A percentile compares a stretch with the other conserved stretches of the same genome.
Evolutionary conservation across 1,140 invertebrate species (phyloP).

Genomic region (Mamestra configurata): DNA sequence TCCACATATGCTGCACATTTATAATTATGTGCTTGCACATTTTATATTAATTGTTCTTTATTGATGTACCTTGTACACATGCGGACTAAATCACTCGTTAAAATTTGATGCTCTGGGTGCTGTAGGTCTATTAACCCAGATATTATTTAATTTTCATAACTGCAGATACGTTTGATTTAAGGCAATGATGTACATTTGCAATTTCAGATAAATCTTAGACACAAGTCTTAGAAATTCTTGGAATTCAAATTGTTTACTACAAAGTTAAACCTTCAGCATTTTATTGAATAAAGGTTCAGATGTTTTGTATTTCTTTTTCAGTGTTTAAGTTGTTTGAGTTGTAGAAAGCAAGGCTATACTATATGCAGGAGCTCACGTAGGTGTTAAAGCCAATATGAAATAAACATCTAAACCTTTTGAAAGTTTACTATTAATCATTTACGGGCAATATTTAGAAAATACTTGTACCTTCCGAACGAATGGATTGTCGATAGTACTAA

Average conservation of each 20-base stretch:
- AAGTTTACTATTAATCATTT: too few relatives aligned
- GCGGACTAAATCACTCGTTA: not conserved
- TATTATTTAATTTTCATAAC: not conserved
- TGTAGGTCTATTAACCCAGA: not conserved
- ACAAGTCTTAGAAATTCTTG: too few relatives aligned
- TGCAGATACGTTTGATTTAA: too few relatives aligned
- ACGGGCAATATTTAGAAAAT: too few relatives aligned
- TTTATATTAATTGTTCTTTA: conserved; percentile 70
- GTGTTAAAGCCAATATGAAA: not conserved
- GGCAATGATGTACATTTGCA: too few relatives aligned
- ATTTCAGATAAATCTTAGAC: too few relatives aligned
- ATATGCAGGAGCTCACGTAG: conserved; percentile 1
- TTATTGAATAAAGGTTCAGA: conserved; percentile 19
- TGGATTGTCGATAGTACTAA: too few relatives aligned
- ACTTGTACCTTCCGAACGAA: too few relatives aligned
- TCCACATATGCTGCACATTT: conserved; percentile 74
- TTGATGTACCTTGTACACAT: conserved; percentile 58
- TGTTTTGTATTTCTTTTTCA: conserved; percentile 7
- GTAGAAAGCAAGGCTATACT: conserved; percentile 29
- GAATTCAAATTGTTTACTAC: not conserved
- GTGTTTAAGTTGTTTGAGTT: conserved; percentile 26
- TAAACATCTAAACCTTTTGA: not conserved
- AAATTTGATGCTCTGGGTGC: not conserved
- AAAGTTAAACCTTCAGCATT: conserved; percentile 1
- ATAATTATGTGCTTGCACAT: conserved; percentile 62